Conservation (phyloP, 2,113 vertebrate genomes). For the Thermophis baileyi region DNA sequence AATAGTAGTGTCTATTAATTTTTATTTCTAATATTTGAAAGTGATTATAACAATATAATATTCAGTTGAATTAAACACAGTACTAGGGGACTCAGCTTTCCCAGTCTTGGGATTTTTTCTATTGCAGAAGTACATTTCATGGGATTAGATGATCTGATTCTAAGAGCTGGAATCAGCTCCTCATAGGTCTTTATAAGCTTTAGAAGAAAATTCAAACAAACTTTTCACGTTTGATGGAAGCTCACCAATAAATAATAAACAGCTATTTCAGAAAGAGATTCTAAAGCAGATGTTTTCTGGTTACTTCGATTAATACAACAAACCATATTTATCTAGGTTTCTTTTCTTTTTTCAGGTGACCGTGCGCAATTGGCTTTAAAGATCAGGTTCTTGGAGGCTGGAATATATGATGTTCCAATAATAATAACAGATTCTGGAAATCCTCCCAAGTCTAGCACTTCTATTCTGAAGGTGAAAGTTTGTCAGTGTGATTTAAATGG, state of each 20-base stretch:
- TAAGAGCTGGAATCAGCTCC: background rate
- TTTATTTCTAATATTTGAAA: background rate
- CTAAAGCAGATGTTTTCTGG: background rate
- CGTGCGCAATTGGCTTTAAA: slow-evolving; percentile 88
- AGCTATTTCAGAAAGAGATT: background rate
- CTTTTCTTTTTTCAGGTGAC: slow-evolving; percentile 76
- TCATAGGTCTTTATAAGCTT: background rate
- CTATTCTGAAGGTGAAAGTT: slow-evolving; percentile 90
- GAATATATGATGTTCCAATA: slow-evolving; percentile 91
- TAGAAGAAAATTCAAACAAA: background rate
- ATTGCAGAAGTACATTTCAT: too few species aligned
- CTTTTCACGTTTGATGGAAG: background rate
- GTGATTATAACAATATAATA: background rate
- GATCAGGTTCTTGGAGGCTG: slow-evolving; percentile 88
- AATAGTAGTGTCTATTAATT: background rate
- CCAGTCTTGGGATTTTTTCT: background rate
- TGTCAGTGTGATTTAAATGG: slow-evolving; percentile 93
- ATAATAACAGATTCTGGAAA: slow-evolving; percentile 96
- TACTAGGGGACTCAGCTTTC: background rate
- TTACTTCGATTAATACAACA: background rate
- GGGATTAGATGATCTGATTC: background rate
- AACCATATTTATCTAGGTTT: background rate
- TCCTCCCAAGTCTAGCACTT: slow-evolving; percentile 89
- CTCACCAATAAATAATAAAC: background rate
- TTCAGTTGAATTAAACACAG: background rate